These are phyloP conservation scores for Haliclona indistincta DNA, from an alignment of 37 sponge, comb jelly and placozoan species.

Conservation along the genomic window DNA sequence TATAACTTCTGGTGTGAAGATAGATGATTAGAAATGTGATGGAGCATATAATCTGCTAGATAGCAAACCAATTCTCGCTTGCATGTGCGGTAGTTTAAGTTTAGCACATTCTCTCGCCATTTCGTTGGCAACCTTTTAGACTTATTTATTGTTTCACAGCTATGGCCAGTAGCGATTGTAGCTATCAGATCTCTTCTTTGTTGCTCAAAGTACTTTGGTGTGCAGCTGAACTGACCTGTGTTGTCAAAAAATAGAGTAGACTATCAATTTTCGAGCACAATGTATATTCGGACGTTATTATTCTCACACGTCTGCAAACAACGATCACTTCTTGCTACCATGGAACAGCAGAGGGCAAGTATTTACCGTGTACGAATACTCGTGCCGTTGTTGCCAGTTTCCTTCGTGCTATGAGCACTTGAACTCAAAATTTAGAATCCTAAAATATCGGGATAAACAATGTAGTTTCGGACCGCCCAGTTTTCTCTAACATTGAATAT, in stretches of 20 bases:
- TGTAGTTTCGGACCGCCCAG: too few species aligned
- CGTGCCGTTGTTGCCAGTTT: too few species aligned
- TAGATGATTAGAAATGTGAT: not conserved
- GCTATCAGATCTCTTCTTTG: not conserved
- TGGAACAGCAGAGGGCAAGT: too few species aligned
- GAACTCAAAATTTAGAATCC: too few species aligned
- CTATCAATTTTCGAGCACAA: too few species aligned
- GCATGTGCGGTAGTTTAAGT: conserved; percentile 15
- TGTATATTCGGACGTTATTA: too few species aligned
- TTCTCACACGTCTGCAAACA: too few species aligned
- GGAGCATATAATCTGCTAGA: not conserved
- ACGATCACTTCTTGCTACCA: too few species aligned
- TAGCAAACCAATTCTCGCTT: not conserved
- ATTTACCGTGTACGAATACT: too few species aligned
- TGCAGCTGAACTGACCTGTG: not conserved
- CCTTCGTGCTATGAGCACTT: too few species aligned
- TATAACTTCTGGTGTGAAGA: conserved; percentile 2
- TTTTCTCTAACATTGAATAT: too few species aligned
- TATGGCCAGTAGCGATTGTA: not conserved
- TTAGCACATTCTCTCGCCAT: conserved; percentile 6
- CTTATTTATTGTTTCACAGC: not conserved
- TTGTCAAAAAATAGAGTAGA: conserved; percentile 31
- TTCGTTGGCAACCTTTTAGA: not conserved
- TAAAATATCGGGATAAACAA: too few species aligned
- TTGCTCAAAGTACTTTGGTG: conserved; percentile 16